Conservation (phyloP, 2,797 vertebrate species). For the Chelmon rostratus region DNA sequence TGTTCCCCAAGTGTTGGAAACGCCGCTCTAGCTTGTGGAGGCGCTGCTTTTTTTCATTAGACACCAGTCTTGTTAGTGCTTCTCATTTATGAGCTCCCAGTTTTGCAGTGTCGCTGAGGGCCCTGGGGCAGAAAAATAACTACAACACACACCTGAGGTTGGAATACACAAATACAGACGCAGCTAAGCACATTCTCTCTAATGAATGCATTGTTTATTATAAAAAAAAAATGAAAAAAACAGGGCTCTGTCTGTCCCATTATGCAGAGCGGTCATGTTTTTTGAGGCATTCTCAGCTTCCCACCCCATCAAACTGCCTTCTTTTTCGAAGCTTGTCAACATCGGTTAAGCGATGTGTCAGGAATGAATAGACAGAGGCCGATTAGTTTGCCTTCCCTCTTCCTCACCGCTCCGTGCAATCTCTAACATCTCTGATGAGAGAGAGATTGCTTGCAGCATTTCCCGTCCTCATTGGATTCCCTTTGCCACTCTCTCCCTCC, state of each 20-base stretch:
- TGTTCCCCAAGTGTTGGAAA: slow-evolving; percentile 35
- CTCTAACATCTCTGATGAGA: slow-evolving; percentile 76
- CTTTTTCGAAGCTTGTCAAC: slow-evolving; percentile 77
- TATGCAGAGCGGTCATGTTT: slow-evolving; percentile 59
- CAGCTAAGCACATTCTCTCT: slow-evolving; percentile 5
- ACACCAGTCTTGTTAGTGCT: slow-evolving; percentile 66
- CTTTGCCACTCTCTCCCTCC: slow-evolving; percentile 25
- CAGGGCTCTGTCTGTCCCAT: slow-evolving; percentile 43
- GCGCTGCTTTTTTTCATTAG: slow-evolving; percentile 47
- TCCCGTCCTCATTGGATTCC: slow-evolving; percentile 62
- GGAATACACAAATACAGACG: slow-evolving; percentile 36
- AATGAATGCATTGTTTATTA: slow-evolving; percentile 49
- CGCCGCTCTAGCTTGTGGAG: slow-evolving; percentile 33
- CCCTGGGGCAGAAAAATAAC: slow-evolving; percentile 54
- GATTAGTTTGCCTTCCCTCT: slow-evolving; percentile 78
- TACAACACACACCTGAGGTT: slow-evolving; percentile 44
- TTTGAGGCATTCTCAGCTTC: slow-evolving; percentile 54
- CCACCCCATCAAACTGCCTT: slow-evolving; percentile 55
- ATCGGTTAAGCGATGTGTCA: slow-evolving; percentile 80
- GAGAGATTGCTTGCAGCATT: slow-evolving; percentile 76
- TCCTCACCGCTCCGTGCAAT: slow-evolving; percentile 74
- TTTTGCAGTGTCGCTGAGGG: slow-evolving; percentile 57
- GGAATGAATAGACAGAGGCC: slow-evolving; percentile 77
- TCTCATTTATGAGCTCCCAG: slow-evolving; percentile 66
- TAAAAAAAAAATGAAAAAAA: slow-evolving; percentile 5